Evolutionary conservation across 2,113 vertebrate species (phyloP), one percentile per base, ranked within the genome.

Genomic region (Phyllopteryx taeniolatus): DNA sequence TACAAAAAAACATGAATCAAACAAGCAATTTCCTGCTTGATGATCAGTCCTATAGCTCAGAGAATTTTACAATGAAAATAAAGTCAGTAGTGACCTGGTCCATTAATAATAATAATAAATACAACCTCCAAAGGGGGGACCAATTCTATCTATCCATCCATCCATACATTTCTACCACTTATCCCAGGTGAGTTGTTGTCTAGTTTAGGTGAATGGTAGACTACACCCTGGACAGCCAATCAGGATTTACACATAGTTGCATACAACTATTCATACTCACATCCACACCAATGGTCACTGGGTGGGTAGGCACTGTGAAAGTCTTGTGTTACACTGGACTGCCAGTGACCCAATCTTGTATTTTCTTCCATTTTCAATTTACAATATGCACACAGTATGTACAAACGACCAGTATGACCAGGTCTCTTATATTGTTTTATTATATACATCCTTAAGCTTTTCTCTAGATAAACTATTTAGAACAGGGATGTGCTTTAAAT

Each of bases 401-500:
- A 51, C 27, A 27, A 27, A 27, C 27, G 27, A 27, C 27, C 27
- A 27, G 1, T 27, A 27, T 54, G 20, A n/a, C 8, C 20, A 54
- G 8, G 9, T 54, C 27, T 73, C 27, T 27, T 0, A 42, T 46
- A 22, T 42, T 72, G 44, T 68, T 54, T 43, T 22, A 44, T 73
- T 85, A 51, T 73, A 71, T 80, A 79, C 80, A 78, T 85, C 77
- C 54, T 73, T 62, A 57, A 65, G 20, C 3, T 22, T 44, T 43
- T 42, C 61, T 20, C 20, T 43, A 42, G 61, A n/a, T 64, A 20
- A n/a, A 64, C 87, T 87, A 91, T 87, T 89, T 88, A 84, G 86
- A 91, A 88, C 89, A 86, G 79, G 86, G 85, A 87, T 84, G 90
- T 90, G 83, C 87, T 91, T 90, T 87, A 82, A 90, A 88, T 91